phyloP scores from a whole-genome alignment of 64 coral and sea anemone species.

The Platygyra sinensis region DNA sequence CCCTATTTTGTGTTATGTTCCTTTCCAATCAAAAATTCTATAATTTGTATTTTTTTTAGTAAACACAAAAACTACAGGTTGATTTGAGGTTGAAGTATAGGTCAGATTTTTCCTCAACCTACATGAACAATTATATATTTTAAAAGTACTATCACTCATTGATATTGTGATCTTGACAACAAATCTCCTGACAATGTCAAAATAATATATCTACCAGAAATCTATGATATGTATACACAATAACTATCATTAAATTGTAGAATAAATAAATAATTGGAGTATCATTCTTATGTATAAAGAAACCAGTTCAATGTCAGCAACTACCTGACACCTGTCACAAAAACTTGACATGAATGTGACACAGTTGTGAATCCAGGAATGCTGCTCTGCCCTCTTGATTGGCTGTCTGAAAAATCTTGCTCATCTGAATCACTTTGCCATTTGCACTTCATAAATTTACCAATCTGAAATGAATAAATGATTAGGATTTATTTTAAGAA shows the following conservation, averaged over 20 bases:
- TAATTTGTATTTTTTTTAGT: too few species aligned
- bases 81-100: too few species aligned
- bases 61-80: too few species aligned
- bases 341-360: conserved; percentile 93
- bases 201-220: too few species aligned
- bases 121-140: too few species aligned
- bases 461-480: conserved; percentile 55
- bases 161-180: too few species aligned
- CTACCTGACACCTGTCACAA: conserved; percentile 57
- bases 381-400: conserved; percentile 13
- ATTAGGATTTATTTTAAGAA: background rate
- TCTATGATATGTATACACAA: background rate
- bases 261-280: background rate
- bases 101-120: too few species aligned
- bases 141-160: too few species aligned
- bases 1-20: too few species aligned
- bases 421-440: conserved; percentile 54
- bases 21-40: too few species aligned
- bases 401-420: conserved; percentile 10
- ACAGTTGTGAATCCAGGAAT: conserved; percentile 47
- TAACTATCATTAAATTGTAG: background rate
- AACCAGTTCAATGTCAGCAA: background rate
- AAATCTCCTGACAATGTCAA: too few species aligned
- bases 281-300: background rate
- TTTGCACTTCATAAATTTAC: conserved; percentile 82